A percentile compares a stretch with the other conserved stretches of the same genome.
Conservation (phyloP, 2,888 invertebrate genomes). For the Amiota communis region DNA sequence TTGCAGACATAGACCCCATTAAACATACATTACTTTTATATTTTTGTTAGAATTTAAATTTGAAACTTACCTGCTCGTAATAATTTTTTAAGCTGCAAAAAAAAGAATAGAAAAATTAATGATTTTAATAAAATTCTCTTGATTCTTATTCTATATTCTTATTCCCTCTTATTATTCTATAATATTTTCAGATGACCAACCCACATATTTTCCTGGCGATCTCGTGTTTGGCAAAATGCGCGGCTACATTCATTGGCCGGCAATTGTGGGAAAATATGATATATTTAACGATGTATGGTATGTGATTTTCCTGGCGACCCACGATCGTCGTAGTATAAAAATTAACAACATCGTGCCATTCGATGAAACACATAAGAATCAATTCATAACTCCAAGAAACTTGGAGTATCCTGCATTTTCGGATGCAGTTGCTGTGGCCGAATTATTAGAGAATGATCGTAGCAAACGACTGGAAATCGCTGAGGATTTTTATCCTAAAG, state of each 20-base stretch:
- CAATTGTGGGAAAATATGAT: constrained; percentile 7
- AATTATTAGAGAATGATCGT: no score
- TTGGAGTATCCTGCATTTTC: no score
- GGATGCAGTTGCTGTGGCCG: no score
- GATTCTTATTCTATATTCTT: not conserved
- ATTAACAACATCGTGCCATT: constrained; percentile 41
- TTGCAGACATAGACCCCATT: not conserved
- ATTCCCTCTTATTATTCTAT: no score
- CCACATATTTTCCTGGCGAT: constrained; percentile 9
- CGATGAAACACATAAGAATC: no score
- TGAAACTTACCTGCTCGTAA: constrained; percentile 19
- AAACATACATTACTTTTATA: no score
- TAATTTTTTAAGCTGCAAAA: constrained; percentile 48
- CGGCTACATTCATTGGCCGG: constrained; percentile 46
- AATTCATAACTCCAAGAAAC: no score
- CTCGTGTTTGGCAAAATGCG: constrained; percentile 40
- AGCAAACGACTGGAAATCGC: no score
- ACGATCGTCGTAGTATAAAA: constrained; percentile 22
- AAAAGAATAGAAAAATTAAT: constrained; percentile 14
- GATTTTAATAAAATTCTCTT: not conserved
- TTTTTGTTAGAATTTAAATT: not conserved
- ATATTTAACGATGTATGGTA: not conserved
- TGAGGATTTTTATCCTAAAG: no score
- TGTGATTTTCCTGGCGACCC: constrained; percentile 30
- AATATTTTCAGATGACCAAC: not conserved